Conservation (phyloP, 2,888 invertebrate genomes). For the Caenorhabditis imperialis region DNA sequence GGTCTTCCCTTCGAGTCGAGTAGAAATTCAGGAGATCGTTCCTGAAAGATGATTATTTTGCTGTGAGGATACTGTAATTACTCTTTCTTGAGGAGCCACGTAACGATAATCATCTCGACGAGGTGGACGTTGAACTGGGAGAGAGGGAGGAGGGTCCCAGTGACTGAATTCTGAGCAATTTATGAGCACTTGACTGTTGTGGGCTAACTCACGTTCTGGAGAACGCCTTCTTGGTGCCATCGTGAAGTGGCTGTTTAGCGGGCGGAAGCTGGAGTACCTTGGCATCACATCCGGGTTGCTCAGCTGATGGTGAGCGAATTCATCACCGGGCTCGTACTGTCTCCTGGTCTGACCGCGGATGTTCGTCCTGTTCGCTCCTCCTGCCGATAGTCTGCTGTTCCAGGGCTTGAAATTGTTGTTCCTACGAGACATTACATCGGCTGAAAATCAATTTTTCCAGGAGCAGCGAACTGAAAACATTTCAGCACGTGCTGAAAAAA, state of each 20-base stretch:
- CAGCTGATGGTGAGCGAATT: not conserved
- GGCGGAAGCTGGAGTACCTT: slow-evolving; percentile 10
- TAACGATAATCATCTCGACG: not conserved
- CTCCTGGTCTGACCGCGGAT: slow-evolving; percentile 28
- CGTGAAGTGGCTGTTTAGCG: slow-evolving; percentile 15
- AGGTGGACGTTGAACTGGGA: not conserved
- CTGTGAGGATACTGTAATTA: too few relatives aligned
- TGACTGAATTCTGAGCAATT: slow-evolving; percentile 7
- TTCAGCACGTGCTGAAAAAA: not conserved
- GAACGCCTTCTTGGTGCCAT: slow-evolving; percentile 1
- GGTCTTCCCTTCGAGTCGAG: slow-evolving; percentile 19
- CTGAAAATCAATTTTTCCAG: too few relatives aligned
- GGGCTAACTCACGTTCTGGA: not conserved
- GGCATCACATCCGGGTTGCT: slow-evolving; percentile 14
- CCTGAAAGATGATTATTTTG: not conserved
- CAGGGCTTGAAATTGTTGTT: slow-evolving; percentile 3
- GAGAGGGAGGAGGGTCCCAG: slow-evolving; percentile 3
- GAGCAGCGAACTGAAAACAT: not conserved
- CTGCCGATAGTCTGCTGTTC: slow-evolving; percentile 36
- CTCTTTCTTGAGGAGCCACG: not conserved
- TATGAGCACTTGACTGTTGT: not conserved
- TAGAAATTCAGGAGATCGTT: slow-evolving; percentile 12
- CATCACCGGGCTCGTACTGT: slow-evolving; percentile 1
- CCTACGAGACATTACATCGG: slow-evolving; percentile 16
- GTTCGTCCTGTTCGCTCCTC: slow-evolving; percentile 50